Evolutionary conservation across 2,797 vertebrate genomes (phyloP).

Genomic region (Lutjanus argentimaculatus): DNA sequence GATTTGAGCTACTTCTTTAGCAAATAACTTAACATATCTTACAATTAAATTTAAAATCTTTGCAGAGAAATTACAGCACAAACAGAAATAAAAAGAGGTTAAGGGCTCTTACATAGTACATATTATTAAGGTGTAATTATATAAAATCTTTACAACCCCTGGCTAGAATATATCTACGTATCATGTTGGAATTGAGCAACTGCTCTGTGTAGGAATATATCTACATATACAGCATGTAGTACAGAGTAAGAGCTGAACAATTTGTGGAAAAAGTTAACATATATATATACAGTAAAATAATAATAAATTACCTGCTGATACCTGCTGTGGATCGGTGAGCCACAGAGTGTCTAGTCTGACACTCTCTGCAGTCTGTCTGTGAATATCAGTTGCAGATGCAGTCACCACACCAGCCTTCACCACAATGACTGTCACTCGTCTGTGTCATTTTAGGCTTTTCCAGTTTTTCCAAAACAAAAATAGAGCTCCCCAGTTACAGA

Average conservation of each 20-base stretch:
- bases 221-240: not conserved
- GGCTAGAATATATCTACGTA: not conserved
- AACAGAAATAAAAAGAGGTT: not conserved
- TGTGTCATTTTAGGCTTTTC: slow-evolving; percentile 64
- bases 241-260: not conserved
- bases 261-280: not conserved
- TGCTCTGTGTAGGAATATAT: too few relatives aligned
- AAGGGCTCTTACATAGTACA: not conserved
- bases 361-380: slow-evolving; percentile 12
- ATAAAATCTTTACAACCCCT: not conserved
- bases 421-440: slow-evolving; percentile 57
- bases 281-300: not conserved
- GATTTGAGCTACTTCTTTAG: not conserved
- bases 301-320: slow-evolving; percentile 66
- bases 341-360: slow-evolving; percentile 9
- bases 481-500: slow-evolving; percentile 13
- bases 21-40: not conserved
- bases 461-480: slow-evolving; percentile 67
- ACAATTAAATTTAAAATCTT: not conserved
- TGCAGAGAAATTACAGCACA: not conserved
- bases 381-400: slow-evolving; percentile 27
- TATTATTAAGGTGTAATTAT: not conserved
- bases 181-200: too few relatives aligned
- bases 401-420: slow-evolving; percentile 42
- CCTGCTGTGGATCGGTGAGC: slow-evolving; percentile 43